Evolutionary conservation across 2,888 invertebrate genomes (phyloP).

Genomic region (Athetis lepigone): DNA sequence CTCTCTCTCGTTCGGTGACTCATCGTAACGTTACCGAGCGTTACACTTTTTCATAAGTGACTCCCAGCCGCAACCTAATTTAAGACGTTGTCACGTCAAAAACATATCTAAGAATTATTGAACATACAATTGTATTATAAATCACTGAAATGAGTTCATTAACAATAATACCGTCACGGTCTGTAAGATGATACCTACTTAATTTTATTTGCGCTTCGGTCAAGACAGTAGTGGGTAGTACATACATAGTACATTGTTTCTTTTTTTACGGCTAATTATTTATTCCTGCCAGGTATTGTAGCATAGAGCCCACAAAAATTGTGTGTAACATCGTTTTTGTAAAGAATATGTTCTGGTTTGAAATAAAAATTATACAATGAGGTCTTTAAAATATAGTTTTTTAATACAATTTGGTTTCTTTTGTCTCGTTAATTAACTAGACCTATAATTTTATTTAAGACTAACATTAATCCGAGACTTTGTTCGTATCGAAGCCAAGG

Average conservation of each 20-base stretch:
- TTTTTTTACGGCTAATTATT: slow-evolving; percentile 34
- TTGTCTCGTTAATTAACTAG: too few species aligned
- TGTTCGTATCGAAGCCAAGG: too few species aligned
- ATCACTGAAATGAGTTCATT: slow-evolving; percentile 46
- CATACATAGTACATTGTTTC: slow-evolving; percentile 12
- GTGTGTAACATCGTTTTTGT: slow-evolving; percentile 8
- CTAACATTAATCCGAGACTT: too few species aligned
- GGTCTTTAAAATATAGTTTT: background rate
- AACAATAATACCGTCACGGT: slow-evolving; percentile 45
- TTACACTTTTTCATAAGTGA: too few species aligned
- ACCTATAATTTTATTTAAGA: too few species aligned
- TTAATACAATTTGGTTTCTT: too few species aligned
- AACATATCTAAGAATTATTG: too few species aligned
- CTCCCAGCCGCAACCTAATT: too few species aligned
- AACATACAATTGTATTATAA: slow-evolving; percentile 27
- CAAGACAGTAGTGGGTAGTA: background rate
- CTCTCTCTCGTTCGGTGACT: too few species aligned
- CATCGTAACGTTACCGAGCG: too few species aligned
- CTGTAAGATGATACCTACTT: slow-evolving; percentile 11
- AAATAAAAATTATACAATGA: slow-evolving; percentile 16
- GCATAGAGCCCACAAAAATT: slow-evolving; percentile 27
- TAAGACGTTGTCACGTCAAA: too few species aligned
- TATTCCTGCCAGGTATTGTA: slow-evolving; percentile 30
- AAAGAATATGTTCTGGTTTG: slow-evolving; percentile 24
- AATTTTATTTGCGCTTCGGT: slow-evolving; percentile 39